Base-by-base conservation (phyloP, 1,140 invertebrate species). In the Lordiphosa collinella region DNA sequence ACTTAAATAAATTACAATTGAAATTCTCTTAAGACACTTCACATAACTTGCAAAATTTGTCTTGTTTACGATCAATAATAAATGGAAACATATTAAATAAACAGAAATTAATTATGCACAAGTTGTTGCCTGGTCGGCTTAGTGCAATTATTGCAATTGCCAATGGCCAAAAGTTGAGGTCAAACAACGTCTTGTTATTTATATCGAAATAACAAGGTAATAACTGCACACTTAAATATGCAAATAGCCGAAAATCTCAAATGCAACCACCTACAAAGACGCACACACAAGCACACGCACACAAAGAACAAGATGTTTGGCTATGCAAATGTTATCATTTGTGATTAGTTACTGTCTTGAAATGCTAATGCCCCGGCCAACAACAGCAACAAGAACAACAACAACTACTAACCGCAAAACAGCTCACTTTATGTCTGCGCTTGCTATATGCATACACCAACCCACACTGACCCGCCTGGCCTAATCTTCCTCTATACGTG, bases 191-290 rank as follows among this genome's bases (percentile, higher is more conserved):
- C 52, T 54, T 82, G 78, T 84, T 84, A 78, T 84, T 85, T 84
- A 84, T 84, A 84, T 73, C 73, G 79, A 67, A 73, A 78, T 84
- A 84, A 84, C 78, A 84, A 78, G 78, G 79, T 84, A 84, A 84
- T 84, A 84, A 84, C 79, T 84, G 79, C 73, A 85, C 72, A 84
- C 78, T 84, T 84, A 84, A 84, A 79, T 72, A 84, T 84, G 78
- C 78, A 84, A 84, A 84, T 84, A 78, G 66, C 61, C 72, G 50
- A 68, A 68, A 68, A 68, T 63, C 68, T 62, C 58, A 71, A 71
- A 67, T 71, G 52, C 64, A 67, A 61, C 67, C 58, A 67, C 68
- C 48, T 51, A 67, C 44, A 67, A 43, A 49, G 13, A 46, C 41
- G 46, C 5, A 52, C 25, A 38, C 36, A 34, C 44, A 47, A 4